These are phyloP conservation scores for Gallinago media DNA, from an alignment of 2,113 vertebrate genomes.

Conservation along the genomic window DNA sequence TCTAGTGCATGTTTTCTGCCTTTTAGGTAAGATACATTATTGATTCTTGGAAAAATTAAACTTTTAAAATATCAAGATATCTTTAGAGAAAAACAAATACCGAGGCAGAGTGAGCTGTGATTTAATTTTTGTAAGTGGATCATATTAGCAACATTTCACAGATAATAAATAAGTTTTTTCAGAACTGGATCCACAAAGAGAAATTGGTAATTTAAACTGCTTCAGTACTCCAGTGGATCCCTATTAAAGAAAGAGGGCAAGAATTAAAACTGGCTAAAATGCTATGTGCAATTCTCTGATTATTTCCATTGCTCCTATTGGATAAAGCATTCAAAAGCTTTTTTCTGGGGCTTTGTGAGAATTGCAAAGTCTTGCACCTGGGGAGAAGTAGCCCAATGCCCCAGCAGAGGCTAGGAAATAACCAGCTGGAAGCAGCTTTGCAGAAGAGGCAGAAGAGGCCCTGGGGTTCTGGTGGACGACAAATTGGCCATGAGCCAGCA, in stretches of 20 bases:
- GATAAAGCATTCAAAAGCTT: neutral
- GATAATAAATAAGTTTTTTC: neutral
- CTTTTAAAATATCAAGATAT: neutral
- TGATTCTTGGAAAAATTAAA: neutral
- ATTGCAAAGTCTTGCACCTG: neutral
- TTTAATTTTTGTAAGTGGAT: neutral
- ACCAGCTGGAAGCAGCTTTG: neutral
- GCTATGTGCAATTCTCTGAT: neutral
- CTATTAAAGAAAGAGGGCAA: neutral
- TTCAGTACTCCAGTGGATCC: neutral
- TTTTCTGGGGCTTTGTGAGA: neutral
- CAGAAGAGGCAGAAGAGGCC: neutral
- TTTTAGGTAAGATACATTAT: neutral
- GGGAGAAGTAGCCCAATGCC: rapidly evolving
- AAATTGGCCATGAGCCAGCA: neutral
- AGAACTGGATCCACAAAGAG: neutral
- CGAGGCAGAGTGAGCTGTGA: neutral
- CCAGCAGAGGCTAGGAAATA: neutral
- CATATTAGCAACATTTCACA: neutral
- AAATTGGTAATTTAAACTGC: neutral
- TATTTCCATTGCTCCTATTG: neutral
- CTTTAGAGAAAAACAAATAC: neutral
- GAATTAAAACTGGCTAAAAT: neutral
- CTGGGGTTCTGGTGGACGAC: neutral
- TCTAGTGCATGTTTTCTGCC: neutral